Base-by-base conservation (phyloP, 2,888 invertebrate species). In the Andricus quercusramuli region DNA sequence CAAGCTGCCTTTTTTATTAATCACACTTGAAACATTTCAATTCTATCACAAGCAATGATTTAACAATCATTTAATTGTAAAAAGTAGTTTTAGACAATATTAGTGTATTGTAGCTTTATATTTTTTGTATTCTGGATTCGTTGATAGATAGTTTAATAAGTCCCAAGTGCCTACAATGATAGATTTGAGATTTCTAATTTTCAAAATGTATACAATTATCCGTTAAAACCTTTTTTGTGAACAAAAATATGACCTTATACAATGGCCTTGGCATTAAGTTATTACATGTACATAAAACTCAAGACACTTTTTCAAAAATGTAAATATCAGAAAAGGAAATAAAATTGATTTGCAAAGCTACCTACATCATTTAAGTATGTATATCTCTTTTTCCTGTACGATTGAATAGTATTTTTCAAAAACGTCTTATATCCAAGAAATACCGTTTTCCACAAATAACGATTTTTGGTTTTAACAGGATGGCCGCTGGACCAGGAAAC, bases 171-270 rank as follows among this genome's bases (percentile, higher is more conserved):
- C 59, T 59, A 15, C 47, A 6, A 47, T 17, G 5, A 22, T 22
- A 22, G n/a, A 59, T 59, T 59, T 59, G 59, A 20, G 22, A 59
- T 20, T 47, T 17, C 17, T 13, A 47, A 5, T 47, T 47, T 47
- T 47, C 17, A 47, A 17, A 47, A 47, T 17, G 47, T 47, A 47
- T 17, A 47, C 17, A 17, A 17, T 47, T 47, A 47, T 17, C 47
- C 1, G 17, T 47, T 47, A 47, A 47, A 47, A 47, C 5, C 47
- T n/a, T 22, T 22, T 22, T 59, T 59, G 11, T 59, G 22, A 22
- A 59, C 22, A 22, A 59, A 66, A 78, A 65, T 78, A 66, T 51
- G 66, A 66, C 25, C 20, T 70, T 70, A 29, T 70, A 70, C 44
- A 51, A 51, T 70, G 70, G 20, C 15, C 13, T 25, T 51, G 22